phyloP scores from a whole-genome alignment of 2,797 vertebrate genomes.

The Peromyscus nudipes region DNA sequence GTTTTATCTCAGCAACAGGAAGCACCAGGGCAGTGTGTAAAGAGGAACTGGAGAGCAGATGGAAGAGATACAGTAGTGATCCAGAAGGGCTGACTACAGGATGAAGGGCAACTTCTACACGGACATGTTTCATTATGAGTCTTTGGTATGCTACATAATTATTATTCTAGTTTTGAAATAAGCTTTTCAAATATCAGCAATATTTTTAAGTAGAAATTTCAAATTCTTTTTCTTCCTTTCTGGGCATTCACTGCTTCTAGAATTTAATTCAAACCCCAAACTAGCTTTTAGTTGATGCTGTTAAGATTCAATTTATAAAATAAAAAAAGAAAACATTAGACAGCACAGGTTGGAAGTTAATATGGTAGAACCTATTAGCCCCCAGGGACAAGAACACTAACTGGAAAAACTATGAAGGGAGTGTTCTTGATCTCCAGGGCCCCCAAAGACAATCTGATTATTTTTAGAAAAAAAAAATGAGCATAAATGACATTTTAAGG shows the following conservation, averaged over 20 bases:
- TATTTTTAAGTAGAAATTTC: constrained; percentile 70
- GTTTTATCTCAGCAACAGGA: neutral
- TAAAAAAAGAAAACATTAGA: neutral
- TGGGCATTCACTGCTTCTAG: constrained; percentile 27
- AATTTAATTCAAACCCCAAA: constrained; percentile 69
- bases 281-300: constrained; percentile 52
- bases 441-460: neutral
- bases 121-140: neutral
- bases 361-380: neutral
- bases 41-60: neutral
- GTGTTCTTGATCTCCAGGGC: neutral
- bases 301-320: constrained; percentile 59
- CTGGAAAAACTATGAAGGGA: constrained; percentile 47
- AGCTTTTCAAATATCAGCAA: constrained; percentile 39
- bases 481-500: constrained; percentile 30
- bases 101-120: neutral
- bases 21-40: neutral
- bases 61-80: neutral
- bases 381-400: neutral
- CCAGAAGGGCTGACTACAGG: neutral
- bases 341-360: constrained; percentile 17
- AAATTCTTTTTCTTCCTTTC: constrained; percentile 57
- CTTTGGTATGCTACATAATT: neutral
- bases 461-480: constrained; percentile 6
- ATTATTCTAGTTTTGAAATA: constrained; percentile 42